Percentiles rank a stretch among this genome's conserved stretches.
Evolutionary conservation across 2,113 vertebrate species (phyloP).

Genomic region (Rhizomys pruinosus): DNA sequence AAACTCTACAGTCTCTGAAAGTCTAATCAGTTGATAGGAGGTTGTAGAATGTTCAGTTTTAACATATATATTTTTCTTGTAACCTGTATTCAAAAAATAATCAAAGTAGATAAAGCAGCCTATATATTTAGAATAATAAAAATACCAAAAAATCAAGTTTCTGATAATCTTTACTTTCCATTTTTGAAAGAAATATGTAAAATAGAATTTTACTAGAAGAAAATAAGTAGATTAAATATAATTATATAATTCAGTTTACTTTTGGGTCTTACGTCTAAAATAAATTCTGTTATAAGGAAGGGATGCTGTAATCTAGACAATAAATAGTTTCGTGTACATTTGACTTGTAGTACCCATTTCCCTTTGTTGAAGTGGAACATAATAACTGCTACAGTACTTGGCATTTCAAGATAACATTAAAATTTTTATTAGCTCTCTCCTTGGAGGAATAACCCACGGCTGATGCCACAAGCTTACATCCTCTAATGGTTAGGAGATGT

Average conservation of each 20-base stretch:
- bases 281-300: not conserved
- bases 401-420: conserved; percentile 42
- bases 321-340: not conserved
- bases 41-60: too few species aligned
- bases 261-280: not conserved
- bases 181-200: not conserved
- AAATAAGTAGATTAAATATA: not conserved
- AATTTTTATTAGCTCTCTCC: too few species aligned
- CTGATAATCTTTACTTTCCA: not conserved
- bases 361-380: not conserved
- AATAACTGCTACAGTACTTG: not conserved
- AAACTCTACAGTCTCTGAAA: too few species aligned
- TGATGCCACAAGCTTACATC: too few species aligned
- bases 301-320: not conserved
- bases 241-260: not conserved
- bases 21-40: too few species aligned
- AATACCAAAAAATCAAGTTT: not conserved
- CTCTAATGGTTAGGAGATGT: too few species aligned
- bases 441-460: too few species aligned
- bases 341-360: not conserved
- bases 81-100: too few species aligned
- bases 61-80: too few species aligned
- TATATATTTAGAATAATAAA: not conserved
- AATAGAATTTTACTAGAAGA: not conserved
- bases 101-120: not conserved